phyloP scores from a whole-genome alignment of 2,888 invertebrate genomes.

The Falcaria lacertinaria region DNA sequence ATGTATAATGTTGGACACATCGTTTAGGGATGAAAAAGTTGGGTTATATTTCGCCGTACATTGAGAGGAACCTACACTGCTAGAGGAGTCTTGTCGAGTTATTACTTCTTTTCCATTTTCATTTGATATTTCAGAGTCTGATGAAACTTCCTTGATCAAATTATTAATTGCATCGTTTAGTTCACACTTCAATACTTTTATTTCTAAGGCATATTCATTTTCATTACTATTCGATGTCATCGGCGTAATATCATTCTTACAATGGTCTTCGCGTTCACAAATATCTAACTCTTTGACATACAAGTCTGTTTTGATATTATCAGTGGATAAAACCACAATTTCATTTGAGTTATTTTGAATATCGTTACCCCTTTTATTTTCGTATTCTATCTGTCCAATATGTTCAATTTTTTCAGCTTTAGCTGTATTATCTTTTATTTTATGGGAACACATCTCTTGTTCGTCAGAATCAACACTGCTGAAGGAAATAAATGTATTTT shows the following conservation, averaged over 20 bases:
- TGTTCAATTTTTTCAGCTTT: slow-evolving; percentile 8
- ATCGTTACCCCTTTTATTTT: slow-evolving; percentile 8
- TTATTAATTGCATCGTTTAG: slow-evolving; percentile 70
- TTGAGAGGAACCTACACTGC: slow-evolving; percentile 83
- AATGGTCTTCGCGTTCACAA: slow-evolving; percentile 3
- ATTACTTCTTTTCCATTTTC: slow-evolving; percentile 47
- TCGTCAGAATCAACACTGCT: slow-evolving; percentile 8
- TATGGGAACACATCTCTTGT: background rate
- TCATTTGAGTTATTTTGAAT: slow-evolving; percentile 31
- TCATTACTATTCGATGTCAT: slow-evolving; percentile 5
- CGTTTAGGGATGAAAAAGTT: slow-evolving; percentile 78
- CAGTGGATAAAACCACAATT: slow-evolving; percentile 61
- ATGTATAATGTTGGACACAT: slow-evolving; percentile 78
- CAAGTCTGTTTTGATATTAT: slow-evolving; percentile 60
- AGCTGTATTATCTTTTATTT: slow-evolving; percentile 8
- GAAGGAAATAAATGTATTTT: slow-evolving; percentile 45
- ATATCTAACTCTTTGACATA: slow-evolving; percentile 58
- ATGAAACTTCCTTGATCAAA: slow-evolving; percentile 64
- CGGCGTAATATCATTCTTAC: slow-evolving; percentile 5
- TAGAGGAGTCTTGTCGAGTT: slow-evolving; percentile 79
- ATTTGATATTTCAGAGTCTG: slow-evolving; percentile 50
- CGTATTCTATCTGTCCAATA: slow-evolving; percentile 11
- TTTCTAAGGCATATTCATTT: slow-evolving; percentile 52
- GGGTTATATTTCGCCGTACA: slow-evolving; percentile 86
- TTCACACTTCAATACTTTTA: slow-evolving; percentile 69